Conservation (phyloP, 2,113 vertebrate genomes). For the Colinus virginianus region DNA sequence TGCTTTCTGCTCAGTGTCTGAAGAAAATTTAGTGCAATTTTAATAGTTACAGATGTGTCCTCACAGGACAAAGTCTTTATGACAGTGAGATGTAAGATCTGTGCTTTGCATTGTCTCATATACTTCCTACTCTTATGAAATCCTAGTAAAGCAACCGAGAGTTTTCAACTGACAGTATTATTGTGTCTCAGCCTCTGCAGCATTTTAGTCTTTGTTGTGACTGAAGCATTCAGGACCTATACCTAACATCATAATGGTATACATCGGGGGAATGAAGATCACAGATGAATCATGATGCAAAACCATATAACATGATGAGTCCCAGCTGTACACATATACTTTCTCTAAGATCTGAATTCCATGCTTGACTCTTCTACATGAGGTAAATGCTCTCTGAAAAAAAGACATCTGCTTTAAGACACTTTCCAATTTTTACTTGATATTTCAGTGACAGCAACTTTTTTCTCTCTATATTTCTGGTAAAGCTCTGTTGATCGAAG, state of each 20-base stretch:
- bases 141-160: not conserved
- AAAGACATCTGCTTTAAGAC: constrained; percentile 26
- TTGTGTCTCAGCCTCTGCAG: not conserved
- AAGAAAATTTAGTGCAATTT: not conserved
- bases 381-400: not conserved
- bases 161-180: not conserved
- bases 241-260: accelerated
- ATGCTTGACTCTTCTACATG: not conserved
- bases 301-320: not conserved
- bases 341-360: not conserved
- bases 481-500: not conserved
- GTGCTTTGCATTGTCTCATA: not conserved
- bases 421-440: not conserved
- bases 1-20: not conserved
- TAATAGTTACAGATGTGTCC: not conserved
- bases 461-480: not conserved
- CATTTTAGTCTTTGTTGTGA: not conserved
- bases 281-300: not conserved
- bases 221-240: not conserved
- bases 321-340: not conserved
- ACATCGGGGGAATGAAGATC: not conserved
- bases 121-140: not conserved
- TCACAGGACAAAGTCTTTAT: not conserved
- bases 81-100: not conserved
- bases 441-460: not conserved